Conservation (phyloP, 2,888 invertebrate genomes). For the Amiota communis region DNA sequence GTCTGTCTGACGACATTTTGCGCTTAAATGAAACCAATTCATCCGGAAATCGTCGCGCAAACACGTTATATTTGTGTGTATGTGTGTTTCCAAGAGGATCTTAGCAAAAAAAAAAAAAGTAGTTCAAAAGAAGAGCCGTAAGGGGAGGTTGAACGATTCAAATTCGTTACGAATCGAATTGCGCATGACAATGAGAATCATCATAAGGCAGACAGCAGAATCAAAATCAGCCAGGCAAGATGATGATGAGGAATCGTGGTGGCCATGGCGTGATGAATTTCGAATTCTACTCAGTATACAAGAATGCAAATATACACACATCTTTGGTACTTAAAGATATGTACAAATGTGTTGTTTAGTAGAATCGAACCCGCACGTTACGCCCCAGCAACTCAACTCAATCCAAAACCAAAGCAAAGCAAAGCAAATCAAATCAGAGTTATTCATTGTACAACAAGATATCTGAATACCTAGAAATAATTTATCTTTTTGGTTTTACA, state of each 20-base stretch:
- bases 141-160: not conserved
- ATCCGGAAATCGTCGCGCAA: slow-evolving; percentile 56
- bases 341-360: too few species aligned
- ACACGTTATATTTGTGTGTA: not conserved
- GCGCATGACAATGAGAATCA: not conserved
- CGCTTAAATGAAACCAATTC: slow-evolving; percentile 63
- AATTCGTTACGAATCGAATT: slow-evolving; percentile 5
- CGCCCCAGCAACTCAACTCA: slow-evolving; percentile 4
- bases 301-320: not conserved
- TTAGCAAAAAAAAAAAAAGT: too few species aligned
- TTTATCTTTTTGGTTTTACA: slow-evolving; percentile 21
- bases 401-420: not conserved
- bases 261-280: too few species aligned
- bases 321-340: too few species aligned
- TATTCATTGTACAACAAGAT: not conserved
- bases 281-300: too few species aligned
- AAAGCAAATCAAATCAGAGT: not conserved
- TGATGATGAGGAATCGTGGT: too few species aligned
- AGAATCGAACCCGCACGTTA: slow-evolving; percentile 1
- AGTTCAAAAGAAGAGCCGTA: not conserved
- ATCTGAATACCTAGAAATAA: slow-evolving; percentile 30
- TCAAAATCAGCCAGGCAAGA: not conserved
- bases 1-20: slow-evolving; percentile 50
- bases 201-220: too few species aligned
- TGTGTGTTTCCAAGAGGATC: too few species aligned